Percentiles rank a stretch among this genome's conserved stretches.
phyloP scores from a whole-genome alignment of 1,140 invertebrate species.

The silkworm (Bombyx mori) region DNA sequence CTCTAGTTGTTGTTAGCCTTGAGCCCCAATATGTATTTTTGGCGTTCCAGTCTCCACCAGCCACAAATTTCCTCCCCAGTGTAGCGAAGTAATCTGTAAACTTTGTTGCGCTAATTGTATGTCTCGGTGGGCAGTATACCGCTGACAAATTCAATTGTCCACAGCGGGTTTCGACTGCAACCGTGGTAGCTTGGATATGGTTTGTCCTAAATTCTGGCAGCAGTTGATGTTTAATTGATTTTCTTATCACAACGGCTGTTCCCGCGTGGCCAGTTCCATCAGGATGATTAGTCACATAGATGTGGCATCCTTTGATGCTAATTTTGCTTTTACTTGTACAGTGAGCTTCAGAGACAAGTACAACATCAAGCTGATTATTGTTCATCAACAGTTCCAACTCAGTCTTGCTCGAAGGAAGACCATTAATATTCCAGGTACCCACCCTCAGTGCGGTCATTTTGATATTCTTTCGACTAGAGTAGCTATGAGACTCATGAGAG shows the following conservation, averaged over 20 bases:
- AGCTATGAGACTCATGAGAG: neutral
- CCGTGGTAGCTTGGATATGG: neutral
- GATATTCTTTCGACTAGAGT: neutral
- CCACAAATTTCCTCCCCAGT: too few relatives aligned
- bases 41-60: too few relatives aligned
- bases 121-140: neutral
- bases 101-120: neutral
- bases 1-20: too few relatives aligned
- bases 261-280: slow-evolving; percentile 2
- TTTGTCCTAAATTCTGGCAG: neutral
- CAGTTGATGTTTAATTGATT: neutral
- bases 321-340: neutral
- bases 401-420: neutral
- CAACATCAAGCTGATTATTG: slow-evolving; percentile 1
- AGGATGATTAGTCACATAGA: neutral
- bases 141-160: neutral
- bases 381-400: slow-evolving; percentile 1
- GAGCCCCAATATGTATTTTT: too few relatives aligned
- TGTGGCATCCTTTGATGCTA: neutral
- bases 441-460: neutral
- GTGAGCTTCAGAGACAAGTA: neutral
- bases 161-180: too few relatives aligned
- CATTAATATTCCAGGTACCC: slow-evolving; percentile 1
- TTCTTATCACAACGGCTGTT: slow-evolving; percentile 1
- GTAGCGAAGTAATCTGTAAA: too few relatives aligned